These are phyloP conservation scores for Drosophila kuntzei DNA, from an alignment of 2,888 invertebrate genomes.

Conservation along the genomic window DNA sequence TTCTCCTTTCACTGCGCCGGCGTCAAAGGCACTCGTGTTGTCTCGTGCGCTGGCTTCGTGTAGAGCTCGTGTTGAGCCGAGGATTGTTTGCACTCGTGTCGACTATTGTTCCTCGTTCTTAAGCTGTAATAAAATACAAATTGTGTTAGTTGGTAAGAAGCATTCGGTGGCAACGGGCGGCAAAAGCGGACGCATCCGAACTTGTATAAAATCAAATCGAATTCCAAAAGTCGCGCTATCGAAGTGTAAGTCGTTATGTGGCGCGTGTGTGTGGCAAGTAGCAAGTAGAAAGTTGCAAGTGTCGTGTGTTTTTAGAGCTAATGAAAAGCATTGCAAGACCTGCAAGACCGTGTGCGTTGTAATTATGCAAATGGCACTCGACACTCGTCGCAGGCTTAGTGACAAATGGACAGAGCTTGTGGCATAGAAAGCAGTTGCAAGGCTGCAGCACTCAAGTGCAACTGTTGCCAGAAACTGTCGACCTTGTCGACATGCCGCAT, in stretches of 20 bases:
- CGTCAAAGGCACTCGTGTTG: constrained; percentile 28
- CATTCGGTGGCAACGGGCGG: constrained; percentile 81
- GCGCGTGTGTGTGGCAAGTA: constrained; percentile 4
- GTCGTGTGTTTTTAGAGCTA: constrained; percentile 45
- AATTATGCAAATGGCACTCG: constrained; percentile 73
- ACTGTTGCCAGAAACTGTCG: constrained; percentile 65
- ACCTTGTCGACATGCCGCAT: constrained; percentile 71
- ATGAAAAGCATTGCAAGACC: constrained; percentile 50
- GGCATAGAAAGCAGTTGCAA: constrained; percentile 28
- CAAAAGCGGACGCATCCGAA: constrained; percentile 55
- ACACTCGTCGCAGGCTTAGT: constrained; percentile 31
- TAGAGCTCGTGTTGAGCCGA: constrained; percentile 24
- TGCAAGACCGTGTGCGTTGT: constrained; percentile 71
- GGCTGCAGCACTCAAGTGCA: constrained; percentile 73
- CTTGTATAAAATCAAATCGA: constrained; percentile 3
- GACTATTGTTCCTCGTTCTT: constrained; percentile 55
- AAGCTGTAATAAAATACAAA: constrained; percentile 83
- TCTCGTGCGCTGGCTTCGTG: background rate
- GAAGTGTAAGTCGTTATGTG: constrained; percentile 7
- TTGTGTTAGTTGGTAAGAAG: constrained; percentile 82
- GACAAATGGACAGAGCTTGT: constrained; percentile 45
- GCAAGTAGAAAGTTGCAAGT: constrained; percentile 24
- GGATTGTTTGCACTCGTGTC: constrained; percentile 4
- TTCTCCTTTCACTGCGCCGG: constrained; percentile 39
- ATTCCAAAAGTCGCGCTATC: constrained; percentile 9